These are phyloP conservation scores for Athetis lepigone DNA, from an alignment of 2,888 invertebrate species.

Conservation along the genomic window DNA sequence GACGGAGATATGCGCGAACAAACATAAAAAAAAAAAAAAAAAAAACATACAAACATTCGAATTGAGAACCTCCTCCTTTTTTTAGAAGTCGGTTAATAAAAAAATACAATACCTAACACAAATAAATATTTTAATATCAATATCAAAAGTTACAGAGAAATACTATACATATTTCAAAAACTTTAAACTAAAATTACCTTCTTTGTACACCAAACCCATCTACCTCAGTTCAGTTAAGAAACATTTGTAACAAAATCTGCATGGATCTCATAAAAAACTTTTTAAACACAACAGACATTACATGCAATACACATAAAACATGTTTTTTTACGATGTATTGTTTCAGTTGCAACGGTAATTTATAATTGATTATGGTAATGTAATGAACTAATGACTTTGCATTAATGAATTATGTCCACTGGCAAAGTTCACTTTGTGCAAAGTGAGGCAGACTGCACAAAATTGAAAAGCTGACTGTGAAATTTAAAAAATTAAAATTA, in stretches of 20 bases:
- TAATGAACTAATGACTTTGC: constrained; percentile 16
- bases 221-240: background rate
- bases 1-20: no score
- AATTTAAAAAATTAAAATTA: no score
- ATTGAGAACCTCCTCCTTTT: no score
- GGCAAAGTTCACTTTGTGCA: background rate
- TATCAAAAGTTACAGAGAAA: no score
- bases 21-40: no score
- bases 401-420: background rate
- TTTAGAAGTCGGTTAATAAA: no score
- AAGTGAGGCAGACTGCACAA: no score
- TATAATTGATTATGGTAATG: constrained; percentile 1
- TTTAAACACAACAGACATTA: constrained; percentile 29
- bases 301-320: constrained; percentile 30
- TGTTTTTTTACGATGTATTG: constrained; percentile 28
- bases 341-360: constrained; percentile 36
- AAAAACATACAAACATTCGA: no score
- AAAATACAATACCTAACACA: no score
- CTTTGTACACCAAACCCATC: constrained; percentile 25
- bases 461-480: no score
- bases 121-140: no score
- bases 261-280: background rate
- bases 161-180: no score
- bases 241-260: constrained; percentile 9
- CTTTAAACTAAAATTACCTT: constrained; percentile 4